These are phyloP conservation scores for Aphidius gifuensis DNA, from an alignment of 1,140 invertebrate genomes.

Conservation along the genomic window DNA sequence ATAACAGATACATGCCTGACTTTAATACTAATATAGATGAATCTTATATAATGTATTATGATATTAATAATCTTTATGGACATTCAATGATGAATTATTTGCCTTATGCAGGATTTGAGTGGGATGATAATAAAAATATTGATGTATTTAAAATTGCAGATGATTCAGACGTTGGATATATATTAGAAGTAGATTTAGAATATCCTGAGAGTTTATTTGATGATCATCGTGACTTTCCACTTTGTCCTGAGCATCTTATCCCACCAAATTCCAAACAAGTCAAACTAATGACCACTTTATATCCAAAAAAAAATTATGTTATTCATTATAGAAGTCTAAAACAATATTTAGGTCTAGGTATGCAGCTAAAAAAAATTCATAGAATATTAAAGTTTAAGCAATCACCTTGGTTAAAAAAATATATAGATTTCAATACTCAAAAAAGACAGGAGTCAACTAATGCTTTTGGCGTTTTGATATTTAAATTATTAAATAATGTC, in stretches of 20 bases:
- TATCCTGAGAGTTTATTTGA: slow-evolving; percentile 34
- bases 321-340: no score
- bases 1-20: not conserved
- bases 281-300: not conserved
- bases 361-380: no score
- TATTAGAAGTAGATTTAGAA: slow-evolving; percentile 49
- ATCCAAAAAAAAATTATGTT: no score
- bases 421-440: no score
- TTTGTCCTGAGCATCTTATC: slow-evolving; percentile 34
- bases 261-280: not conserved
- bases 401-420: no score
- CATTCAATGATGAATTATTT: not conserved
- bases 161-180: slow-evolving; percentile 52
- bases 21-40: not conserved
- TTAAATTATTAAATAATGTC: slow-evolving; percentile 43
- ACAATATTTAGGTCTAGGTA: no score
- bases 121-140: slow-evolving; percentile 28
- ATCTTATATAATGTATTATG: not conserved
- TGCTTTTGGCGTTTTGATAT: slow-evolving; percentile 5
- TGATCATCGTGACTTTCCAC: slow-evolving; percentile 40
- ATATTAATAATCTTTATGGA: not conserved
- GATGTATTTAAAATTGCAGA: slow-evolving; percentile 34
- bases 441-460: no score
- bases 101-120: slow-evolving; percentile 49
- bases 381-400: no score